Evolutionary conservation across 2,797 vertebrate genomes (phyloP).

Genomic region (Trachops cirrhosus): DNA sequence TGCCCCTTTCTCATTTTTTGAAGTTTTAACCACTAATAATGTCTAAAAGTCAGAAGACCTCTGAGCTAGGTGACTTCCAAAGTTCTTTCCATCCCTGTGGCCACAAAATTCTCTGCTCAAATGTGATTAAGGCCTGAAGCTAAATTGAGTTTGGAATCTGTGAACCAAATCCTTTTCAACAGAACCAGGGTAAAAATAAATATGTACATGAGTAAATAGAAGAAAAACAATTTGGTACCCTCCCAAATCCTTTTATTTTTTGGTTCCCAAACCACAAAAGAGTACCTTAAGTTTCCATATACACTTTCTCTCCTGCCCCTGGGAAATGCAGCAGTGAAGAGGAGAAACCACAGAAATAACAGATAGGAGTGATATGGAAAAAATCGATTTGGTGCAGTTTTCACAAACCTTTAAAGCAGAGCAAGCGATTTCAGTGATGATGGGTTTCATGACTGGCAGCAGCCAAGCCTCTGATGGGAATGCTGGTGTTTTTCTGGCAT

Average conservation of each 20-base stretch:
- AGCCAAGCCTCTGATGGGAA: conserved; percentile 27
- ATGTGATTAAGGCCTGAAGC: conserved; percentile 38
- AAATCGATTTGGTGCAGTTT: conserved; percentile 65
- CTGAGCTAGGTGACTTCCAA: conserved; percentile 29
- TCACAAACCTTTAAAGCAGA: conserved; percentile 68
- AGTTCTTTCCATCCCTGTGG: conserved; percentile 26
- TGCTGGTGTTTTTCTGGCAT: background rate
- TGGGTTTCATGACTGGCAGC: conserved; percentile 43
- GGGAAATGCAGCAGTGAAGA: conserved; percentile 16
- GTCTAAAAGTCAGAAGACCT: background rate
- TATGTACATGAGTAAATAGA: background rate
- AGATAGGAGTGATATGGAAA: conserved; percentile 48
- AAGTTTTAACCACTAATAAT: conserved; percentile 31
- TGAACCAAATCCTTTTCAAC: conserved; percentile 57
- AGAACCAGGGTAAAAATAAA: conserved; percentile 53
- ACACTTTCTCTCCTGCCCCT: background rate
- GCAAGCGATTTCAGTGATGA: conserved; percentile 61
- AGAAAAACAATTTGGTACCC: conserved; percentile 15
- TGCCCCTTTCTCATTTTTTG: background rate
- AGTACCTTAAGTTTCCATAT: conserved; percentile 34
- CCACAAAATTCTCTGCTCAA: conserved; percentile 48
- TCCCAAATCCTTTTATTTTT: conserved; percentile 42
- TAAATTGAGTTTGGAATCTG: conserved; percentile 59
- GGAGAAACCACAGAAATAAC: conserved; percentile 59
- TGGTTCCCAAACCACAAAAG: conserved; percentile 38